phyloP scores from a whole-genome alignment of 2,797 vertebrate species.

The Onychomys arenicola region DNA sequence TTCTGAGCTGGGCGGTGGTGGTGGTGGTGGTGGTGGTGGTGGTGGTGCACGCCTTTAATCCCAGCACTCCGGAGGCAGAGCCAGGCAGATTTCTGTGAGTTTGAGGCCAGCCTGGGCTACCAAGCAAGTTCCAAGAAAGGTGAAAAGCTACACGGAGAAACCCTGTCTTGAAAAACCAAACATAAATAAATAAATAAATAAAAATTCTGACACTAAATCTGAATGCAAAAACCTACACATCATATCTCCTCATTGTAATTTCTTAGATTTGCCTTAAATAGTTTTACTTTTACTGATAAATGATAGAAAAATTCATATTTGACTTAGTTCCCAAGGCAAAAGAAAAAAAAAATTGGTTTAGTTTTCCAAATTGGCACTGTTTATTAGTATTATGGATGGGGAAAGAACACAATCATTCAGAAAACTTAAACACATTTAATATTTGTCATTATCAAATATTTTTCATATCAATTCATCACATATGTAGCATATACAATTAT shows the following conservation, averaged over 20 bases:
- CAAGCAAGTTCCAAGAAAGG: no score
- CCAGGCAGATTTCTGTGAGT: no score
- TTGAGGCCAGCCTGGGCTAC: no score
- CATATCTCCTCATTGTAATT: background rate
- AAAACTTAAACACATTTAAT: background rate
- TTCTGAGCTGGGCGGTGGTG: no score
- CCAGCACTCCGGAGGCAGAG: no score
- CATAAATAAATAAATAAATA: no score
- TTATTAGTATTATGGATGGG: background rate
- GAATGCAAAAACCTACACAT: slow-evolving; percentile 41
- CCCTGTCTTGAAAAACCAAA: no score
- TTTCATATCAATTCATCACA: background rate
- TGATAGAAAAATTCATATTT: background rate
- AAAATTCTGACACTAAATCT: slow-evolving; percentile 70
- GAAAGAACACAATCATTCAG: background rate
- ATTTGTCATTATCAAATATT: background rate
- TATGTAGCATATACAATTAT: background rate
- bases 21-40: no score
- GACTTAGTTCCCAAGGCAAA: background rate
- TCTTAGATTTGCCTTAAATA: background rate
- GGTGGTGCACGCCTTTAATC: no score
- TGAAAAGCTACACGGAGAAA: no score
- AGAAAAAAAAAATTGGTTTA: background rate
- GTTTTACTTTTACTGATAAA: slow-evolving; percentile 4
- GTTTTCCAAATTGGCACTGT: background rate